Evolutionary conservation across 2,797 vertebrate species (phyloP), one percentile per base, ranked within the genome.

Genomic region (Pampus argenteus): DNA sequence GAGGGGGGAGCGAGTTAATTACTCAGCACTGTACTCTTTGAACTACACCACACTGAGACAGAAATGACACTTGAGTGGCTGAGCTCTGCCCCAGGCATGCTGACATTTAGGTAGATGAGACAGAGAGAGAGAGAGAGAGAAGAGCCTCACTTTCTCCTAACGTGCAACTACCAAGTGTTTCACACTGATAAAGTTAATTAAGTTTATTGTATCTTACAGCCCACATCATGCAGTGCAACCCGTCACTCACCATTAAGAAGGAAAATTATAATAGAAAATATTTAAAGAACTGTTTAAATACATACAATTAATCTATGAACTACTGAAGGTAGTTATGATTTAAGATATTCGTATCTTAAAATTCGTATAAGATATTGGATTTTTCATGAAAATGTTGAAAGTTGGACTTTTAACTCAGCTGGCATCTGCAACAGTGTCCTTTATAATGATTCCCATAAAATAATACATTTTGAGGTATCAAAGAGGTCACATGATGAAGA

Each of bases 51-150:
- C 51, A 44, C 63, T 70, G 59, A 78, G 65, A 75, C 65, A 52
- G 58, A 38, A 6, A 23, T 3, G 34, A 13, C 60, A 18, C 49
- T 52, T 76, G 57, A 71, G 55, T 72, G 15, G 22, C 66, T 36
- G 34, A 76, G 66, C 71, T 67, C 10, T 40, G 60, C 36, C 49
- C 52, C 66, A 51, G 64, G 60, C 59, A 69, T 45, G 55, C 69
- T 67, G 65, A 86, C 86, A 86, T 89, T 90, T 88, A 81, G 47
- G 38, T 31, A 34, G 17, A 51, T n/a, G 62, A 58, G 67, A 25
- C 48, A 11, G 52, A 31, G 38, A n/a, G n/a, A n/a, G n/a, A n/a
- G 25, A 54, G 18, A 71, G 18, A 55, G 14, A 55, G 34, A 74
- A n/a, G 20, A 60, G 61, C 44, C 23, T 38, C 28, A 2, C 5